Evolutionary conservation across 2,797 vertebrate species (phyloP).

Genomic region (Myiothlypis chrysogaster): DNA sequence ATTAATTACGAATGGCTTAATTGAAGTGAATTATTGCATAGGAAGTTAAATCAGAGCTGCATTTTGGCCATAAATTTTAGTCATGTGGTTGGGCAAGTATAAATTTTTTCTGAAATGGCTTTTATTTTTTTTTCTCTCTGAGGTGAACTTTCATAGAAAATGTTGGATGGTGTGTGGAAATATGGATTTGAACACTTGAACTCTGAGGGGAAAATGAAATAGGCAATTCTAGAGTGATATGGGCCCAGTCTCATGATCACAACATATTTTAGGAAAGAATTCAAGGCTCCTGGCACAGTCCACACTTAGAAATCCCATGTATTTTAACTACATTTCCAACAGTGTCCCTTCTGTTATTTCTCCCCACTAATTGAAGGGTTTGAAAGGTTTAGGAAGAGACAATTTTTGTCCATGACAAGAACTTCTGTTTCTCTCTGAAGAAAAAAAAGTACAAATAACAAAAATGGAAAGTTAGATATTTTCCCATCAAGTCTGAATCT

Average conservation of each 20-base stretch:
- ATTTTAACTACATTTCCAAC: neutral
- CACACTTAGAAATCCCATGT: rapidly evolving
- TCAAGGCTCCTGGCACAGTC: neutral
- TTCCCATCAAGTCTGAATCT: neutral
- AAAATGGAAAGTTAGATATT: neutral
- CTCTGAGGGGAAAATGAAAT: neutral
- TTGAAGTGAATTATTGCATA: neutral
- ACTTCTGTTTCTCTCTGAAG: neutral
- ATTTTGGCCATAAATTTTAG: neutral
- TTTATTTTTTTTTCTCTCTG: no score
- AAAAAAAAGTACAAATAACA: neutral
- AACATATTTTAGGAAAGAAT: neutral
- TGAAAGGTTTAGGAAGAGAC: neutral
- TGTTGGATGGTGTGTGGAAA: neutral
- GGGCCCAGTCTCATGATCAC: neutral
- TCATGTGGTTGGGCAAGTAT: rapidly evolving
- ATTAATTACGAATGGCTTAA: neutral
- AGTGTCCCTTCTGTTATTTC: neutral
- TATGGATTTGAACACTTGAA: neutral
- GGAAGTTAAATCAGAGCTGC: neutral
- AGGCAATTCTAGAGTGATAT: neutral
- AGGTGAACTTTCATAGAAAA: neutral
- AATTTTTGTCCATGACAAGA: neutral
- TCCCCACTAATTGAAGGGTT: neutral
- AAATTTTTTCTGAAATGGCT: neutral